Percentiles rank a stretch among this genome's conserved stretches.
phyloP scores from a whole-genome alignment of 2,113 vertebrate species.

The Macquaria ambigua region DNA sequence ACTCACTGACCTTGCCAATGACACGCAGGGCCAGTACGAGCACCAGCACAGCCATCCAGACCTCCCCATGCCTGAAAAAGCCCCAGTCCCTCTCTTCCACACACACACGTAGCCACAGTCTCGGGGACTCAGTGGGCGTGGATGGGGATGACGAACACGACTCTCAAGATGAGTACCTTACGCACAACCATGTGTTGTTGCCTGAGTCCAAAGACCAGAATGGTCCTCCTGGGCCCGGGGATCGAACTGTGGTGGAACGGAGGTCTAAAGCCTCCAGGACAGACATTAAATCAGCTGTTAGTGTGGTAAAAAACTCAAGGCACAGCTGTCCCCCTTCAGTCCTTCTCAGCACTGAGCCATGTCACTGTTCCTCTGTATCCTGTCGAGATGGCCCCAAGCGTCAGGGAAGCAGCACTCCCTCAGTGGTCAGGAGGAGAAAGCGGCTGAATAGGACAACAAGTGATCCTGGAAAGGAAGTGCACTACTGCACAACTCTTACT shows the following conservation, averaged over 20 bases:
- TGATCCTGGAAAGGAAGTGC: conserved; percentile 82
- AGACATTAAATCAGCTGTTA: conserved; percentile 69
- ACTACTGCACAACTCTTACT: conserved; percentile 77
- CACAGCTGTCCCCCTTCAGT: conserved; percentile 75
- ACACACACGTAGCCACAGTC: conserved; percentile 80
- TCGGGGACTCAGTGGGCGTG: conserved; percentile 74
- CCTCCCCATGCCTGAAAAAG: conserved; percentile 88
- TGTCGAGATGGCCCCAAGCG: conserved; percentile 72
- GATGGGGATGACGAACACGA: conserved; percentile 77
- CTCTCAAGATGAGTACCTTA: conserved; percentile 77
- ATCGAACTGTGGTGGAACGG: conserved; percentile 63
- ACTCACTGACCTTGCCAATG: conserved; percentile 86
- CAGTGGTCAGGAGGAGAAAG: conserved; percentile 65
- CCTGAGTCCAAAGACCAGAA: conserved; percentile 65
- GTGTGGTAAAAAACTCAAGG: conserved; percentile 62
- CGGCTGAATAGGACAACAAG: conserved; percentile 76
- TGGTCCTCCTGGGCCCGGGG: conserved; percentile 39
- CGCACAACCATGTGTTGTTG: conserved; percentile 45
- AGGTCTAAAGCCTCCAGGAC: conserved; percentile 65
- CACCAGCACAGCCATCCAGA: conserved; percentile 90
- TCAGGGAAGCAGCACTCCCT: conserved; percentile 65
- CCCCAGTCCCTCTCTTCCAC: conserved; percentile 70
- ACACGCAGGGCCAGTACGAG: conserved; percentile 79
- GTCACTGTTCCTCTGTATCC: conserved; percentile 65
- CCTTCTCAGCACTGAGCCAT: conserved; percentile 64